Percentiles rank a stretch among this genome's conserved stretches.
Conservation (phyloP, 2,888 invertebrate species). For the Adela reaumurella region DNA sequence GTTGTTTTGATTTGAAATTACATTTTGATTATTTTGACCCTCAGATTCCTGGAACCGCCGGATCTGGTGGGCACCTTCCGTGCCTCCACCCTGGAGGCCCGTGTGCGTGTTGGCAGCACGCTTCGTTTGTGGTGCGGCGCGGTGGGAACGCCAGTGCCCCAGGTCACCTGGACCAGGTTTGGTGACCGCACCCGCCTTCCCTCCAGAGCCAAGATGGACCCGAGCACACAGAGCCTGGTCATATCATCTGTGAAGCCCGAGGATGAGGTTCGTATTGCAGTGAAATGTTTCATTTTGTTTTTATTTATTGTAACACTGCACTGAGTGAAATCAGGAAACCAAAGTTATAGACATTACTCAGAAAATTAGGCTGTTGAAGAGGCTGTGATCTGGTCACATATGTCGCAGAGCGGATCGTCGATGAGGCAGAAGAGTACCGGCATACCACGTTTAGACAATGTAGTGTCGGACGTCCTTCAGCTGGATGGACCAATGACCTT, state of each 20-base stretch:
- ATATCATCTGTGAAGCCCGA: constrained; percentile 33
- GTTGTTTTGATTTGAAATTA: too few species aligned
- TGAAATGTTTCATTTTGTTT: too few species aligned
- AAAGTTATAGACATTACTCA: constrained; percentile 4
- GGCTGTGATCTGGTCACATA: too few species aligned
- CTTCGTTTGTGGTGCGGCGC: constrained; percentile 64
- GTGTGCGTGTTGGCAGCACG: constrained; percentile 24
- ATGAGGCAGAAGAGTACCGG: too few species aligned
- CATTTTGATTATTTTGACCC: too few species aligned
- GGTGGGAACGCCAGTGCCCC: constrained; percentile 60
- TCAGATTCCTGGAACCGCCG: constrained; percentile 39
- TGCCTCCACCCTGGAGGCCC: constrained; percentile 30
- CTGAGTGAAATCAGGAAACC: constrained; percentile 4
- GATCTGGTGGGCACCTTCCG: constrained; percentile 33
- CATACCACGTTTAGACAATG: too few species aligned
- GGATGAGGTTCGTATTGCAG: constrained; percentile 31
- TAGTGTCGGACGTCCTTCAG: too few species aligned
- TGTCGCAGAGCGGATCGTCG: too few species aligned
- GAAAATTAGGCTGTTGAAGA: constrained; percentile 5
- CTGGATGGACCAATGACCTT: too few species aligned
- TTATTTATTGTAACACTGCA: too few species aligned
- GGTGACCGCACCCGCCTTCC: constrained; percentile 45
- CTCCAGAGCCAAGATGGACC: constrained; percentile 20
- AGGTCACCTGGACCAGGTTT: constrained; percentile 52
- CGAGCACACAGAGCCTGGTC: constrained; percentile 32